Evolutionary conservation across 2,888 invertebrate species (phyloP).

Genomic region (Ellobium chinense): DNA sequence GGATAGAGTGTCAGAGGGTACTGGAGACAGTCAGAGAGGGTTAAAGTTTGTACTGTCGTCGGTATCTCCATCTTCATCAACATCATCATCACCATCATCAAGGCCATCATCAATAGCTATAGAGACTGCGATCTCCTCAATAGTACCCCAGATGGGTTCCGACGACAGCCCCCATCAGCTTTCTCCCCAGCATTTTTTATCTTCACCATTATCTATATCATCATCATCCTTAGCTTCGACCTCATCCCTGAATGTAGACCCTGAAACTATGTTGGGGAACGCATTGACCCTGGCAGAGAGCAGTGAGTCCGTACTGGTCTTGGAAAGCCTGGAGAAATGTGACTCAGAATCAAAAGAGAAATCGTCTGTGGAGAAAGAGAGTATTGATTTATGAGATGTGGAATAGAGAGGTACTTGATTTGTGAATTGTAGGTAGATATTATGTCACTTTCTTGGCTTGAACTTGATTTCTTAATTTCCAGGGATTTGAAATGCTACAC

Average conservation of each 20-base stretch:
- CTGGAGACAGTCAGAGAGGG: background rate
- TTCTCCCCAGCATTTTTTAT: background rate
- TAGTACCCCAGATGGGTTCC: no score
- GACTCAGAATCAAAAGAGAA: no score
- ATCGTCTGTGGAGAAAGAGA: no score
- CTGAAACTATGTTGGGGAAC: background rate
- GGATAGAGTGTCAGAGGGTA: background rate
- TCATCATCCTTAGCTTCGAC: slow-evolving; percentile 12
- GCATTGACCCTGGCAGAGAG: background rate
- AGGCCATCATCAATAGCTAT: background rate
- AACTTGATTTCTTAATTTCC: no score
- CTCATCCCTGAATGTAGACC: background rate
- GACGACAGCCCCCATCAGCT: background rate
- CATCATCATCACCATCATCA: background rate
- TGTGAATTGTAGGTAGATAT: no score
- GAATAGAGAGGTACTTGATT: no score
- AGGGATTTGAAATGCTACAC: no score
- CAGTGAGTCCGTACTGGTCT: background rate
- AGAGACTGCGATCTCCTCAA: background rate
- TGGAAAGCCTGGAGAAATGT: no score
- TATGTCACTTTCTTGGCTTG: no score
- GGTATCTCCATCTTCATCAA: background rate
- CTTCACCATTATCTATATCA: slow-evolving; percentile 27
- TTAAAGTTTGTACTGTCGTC: background rate
- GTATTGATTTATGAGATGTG: no score